These are phyloP conservation scores for Ammospiza maritima DNA, from an alignment of 2,797 vertebrate species.

Conservation along the genomic window DNA sequence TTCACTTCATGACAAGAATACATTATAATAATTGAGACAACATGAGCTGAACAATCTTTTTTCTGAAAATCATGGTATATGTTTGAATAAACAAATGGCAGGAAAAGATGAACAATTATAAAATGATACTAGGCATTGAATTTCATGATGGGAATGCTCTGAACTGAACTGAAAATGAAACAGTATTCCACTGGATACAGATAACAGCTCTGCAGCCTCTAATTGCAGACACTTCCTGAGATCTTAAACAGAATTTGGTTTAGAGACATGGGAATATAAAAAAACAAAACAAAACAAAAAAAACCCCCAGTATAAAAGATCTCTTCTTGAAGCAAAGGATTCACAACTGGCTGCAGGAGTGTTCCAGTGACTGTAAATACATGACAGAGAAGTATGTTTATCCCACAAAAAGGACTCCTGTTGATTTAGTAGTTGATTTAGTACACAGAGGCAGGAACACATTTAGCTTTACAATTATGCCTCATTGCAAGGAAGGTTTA, in stretches of 20 bases:
- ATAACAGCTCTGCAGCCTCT: background rate
- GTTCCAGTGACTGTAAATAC: background rate
- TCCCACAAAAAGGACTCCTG: background rate
- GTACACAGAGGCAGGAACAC: background rate
- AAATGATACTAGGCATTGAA: background rate
- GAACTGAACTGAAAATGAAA: background rate
- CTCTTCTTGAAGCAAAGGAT: background rate
- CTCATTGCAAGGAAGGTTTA: background rate
- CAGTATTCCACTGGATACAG: background rate
- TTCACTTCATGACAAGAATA: background rate
- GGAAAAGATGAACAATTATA: background rate
- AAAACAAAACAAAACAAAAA: background rate
- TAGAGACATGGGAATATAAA: background rate
- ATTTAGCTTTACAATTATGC: background rate
- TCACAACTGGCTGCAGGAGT: background rate
- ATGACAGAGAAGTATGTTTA: slow-evolving; percentile 5
- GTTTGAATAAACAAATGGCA: background rate
- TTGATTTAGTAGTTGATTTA: slow-evolving; percentile 5
- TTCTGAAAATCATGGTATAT: background rate
- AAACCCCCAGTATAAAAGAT: background rate
- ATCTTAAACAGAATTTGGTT: background rate
- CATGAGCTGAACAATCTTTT: background rate
- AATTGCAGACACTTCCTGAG: background rate
- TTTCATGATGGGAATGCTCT: background rate
- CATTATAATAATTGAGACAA: background rate